Percentiles rank a stretch among this genome's conserved stretches.
phyloP scores from a whole-genome alignment of 53 echinoderm and acorn worm species.

The Echinarachnius parma region DNA sequence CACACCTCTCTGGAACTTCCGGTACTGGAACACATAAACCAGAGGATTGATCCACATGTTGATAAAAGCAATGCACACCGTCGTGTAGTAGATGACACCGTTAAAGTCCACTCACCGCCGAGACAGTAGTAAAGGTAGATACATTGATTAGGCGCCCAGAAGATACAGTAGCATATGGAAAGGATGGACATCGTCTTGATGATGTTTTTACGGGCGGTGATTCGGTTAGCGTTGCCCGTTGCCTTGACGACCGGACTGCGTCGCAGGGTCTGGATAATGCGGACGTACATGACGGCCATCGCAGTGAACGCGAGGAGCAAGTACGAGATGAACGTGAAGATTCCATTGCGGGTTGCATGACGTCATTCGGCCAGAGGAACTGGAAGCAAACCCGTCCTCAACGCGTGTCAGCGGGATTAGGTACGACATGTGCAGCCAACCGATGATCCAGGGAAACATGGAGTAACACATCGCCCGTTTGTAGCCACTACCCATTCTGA shows the following conservation, averaged over 20 bases:
- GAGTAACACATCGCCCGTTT: not conserved
- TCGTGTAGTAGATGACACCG: slow-evolving; percentile 24
- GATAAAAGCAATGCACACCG: slow-evolving; percentile 39
- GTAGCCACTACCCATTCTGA: no score
- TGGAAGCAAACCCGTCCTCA: slow-evolving; percentile 1
- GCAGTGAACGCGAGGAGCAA: slow-evolving; percentile 32
- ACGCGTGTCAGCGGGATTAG: not conserved
- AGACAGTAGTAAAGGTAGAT: slow-evolving; percentile 46
- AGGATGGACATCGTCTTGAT: slow-evolving; percentile 47
- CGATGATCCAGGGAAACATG: slow-evolving; percentile 31
- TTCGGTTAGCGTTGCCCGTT: not conserved
- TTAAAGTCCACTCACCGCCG: slow-evolving; percentile 21
- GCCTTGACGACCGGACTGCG: slow-evolving; percentile 12
- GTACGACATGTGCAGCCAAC: slow-evolving; percentile 10
- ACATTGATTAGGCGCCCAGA: slow-evolving; percentile 51
- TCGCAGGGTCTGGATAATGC: slow-evolving; percentile 36
- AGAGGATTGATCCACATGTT: slow-evolving; percentile 69
- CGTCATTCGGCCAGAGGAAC: not conserved
- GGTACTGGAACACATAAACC: slow-evolving; percentile 54
- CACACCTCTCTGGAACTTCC: slow-evolving; percentile 52
- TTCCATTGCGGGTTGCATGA: slow-evolving; percentile 19
- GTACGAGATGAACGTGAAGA: not conserved
- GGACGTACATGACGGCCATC: slow-evolving; percentile 51
- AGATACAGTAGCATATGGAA: slow-evolving; percentile 26
- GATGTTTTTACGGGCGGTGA: slow-evolving; percentile 24